phyloP scores from a whole-genome alignment of 2,888 invertebrate genomes.

The Drosophila fungiperda region DNA sequence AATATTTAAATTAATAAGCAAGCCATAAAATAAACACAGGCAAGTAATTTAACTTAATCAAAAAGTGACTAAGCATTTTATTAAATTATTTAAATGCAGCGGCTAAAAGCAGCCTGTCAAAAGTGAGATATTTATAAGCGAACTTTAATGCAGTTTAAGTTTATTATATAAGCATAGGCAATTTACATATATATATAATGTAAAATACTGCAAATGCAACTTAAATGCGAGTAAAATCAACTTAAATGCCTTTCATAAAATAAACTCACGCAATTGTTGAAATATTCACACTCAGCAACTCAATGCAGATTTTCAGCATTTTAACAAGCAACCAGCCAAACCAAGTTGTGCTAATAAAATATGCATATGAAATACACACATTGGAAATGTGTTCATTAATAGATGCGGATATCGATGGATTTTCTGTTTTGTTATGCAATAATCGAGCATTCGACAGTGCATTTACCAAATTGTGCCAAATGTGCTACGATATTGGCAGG shows the following conservation, averaged over 20 bases:
- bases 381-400: conserved; percentile 72
- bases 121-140: neutral
- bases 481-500: conserved; percentile 23
- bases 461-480: conserved; percentile 26
- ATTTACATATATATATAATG: neutral
- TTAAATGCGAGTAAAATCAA: neutral
- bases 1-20: neutral
- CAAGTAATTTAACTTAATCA: neutral
- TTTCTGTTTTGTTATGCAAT: conserved; percentile 21
- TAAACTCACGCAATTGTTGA: conserved; percentile 7
- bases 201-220: no score
- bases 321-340: neutral
- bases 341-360: conserved; percentile 52
- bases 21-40: neutral
- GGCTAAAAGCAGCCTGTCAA: neutral
- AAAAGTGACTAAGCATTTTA: neutral
- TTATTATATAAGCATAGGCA: neutral
- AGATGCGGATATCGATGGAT: conserved; percentile 45
- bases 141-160: neutral
- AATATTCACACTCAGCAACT: conserved; percentile 31
- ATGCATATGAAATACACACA: conserved; percentile 59
- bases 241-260: conserved; percentile 17
- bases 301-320: neutral
- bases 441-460: conserved; percentile 36
- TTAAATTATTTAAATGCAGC: neutral